Base-by-base conservation (phyloP, 1,140 invertebrate species). In the Eumaeus atala region DNA sequence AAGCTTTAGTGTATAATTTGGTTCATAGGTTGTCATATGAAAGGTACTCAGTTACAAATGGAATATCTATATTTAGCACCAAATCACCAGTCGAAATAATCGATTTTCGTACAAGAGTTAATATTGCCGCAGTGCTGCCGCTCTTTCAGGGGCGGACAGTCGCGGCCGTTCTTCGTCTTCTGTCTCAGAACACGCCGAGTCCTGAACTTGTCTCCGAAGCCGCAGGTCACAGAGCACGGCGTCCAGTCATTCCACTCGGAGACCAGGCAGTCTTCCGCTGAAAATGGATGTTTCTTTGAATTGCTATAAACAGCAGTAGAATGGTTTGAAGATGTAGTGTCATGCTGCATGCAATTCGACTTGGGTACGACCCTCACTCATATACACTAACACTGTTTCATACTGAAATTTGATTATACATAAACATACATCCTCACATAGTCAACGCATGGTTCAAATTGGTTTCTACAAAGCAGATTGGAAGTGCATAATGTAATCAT, bases 171-270 rank as follows among this genome's bases (percentile, higher is more conserved):
- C 58, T 89, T 77, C 3, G 91, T 80, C 40, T 66, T 80, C 34
- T 70, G 54, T 14, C 77, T 62, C 7, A 84, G 10, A 1, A 87
- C 67, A 0, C 86, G 82, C 36, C 94, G 82, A 0, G 89, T 90
- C 37, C 93, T 84, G 56, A 89, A 87, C 62, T 89, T 89, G 0
- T 90, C 77, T 1, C 92, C 92, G 28, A 89, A 89, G 0, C 92
- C 92, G 64, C 92, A 94, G 2, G 89, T 90, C 0, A 88, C 89
- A 0, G 90, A 92, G 68, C 92, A 94, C 0, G 90, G 88, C 0
- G 89, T 88, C 91, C 92, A 93, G n/a, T 88, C 78, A 9, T 89
- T 88, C 92, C 92, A 93, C n/a, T 87, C 70, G 0, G 90, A 90
- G 17, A 91, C 91, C 0, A 87, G 71, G 59, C 90, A 92, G 59